A percentile compares a stretch with the other conserved stretches of the same genome.
Evolutionary conservation across 1,140 invertebrate genomes (phyloP).

Genomic region (Aphidius gifuensis): DNA sequence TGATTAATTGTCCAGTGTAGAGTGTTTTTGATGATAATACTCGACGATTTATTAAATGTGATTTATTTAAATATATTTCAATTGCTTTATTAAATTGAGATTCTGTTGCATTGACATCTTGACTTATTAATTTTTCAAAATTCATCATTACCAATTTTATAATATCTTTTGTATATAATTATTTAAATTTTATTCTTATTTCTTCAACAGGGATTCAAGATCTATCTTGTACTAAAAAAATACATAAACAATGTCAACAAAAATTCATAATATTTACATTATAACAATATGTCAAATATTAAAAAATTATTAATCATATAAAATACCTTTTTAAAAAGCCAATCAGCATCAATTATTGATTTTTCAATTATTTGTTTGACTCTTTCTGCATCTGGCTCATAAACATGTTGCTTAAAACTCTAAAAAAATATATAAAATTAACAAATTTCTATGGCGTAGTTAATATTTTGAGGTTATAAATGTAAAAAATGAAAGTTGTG

Average conservation of each 20-base stretch:
- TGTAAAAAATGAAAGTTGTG: not conserved
- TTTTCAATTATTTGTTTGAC: conserved; percentile 73
- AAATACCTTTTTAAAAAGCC: conserved; percentile 71
- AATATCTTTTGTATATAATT: not conserved
- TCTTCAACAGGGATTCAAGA: conserved; percentile 22
- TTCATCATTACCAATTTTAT: conserved; percentile 30
- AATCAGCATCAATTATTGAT: conserved; percentile 72
- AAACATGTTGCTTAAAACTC: conserved; percentile 74
- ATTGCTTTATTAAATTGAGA: conserved; percentile 46
- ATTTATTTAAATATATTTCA: conserved; percentile 43
- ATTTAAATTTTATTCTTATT: not conserved
- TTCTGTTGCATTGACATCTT: conserved; percentile 19
- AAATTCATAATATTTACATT: conserved; percentile 1
- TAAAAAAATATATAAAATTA: conserved; percentile 39
- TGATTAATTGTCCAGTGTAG: conserved; percentile 27
- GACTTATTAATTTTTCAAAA: conserved; percentile 27
- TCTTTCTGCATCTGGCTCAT: conserved; percentile 71
- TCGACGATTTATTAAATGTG: conserved; percentile 50
- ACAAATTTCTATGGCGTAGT: not conserved
- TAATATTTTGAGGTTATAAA: conserved; percentile 17
- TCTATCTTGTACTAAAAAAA: conserved; percentile 37
- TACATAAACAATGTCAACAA: conserved; percentile 11
- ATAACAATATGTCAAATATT: not conserved
- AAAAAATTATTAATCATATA: conserved; percentile 7
- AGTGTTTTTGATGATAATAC: conserved; percentile 41